Evolutionary conservation across 1,140 invertebrate genomes (phyloP).

Genomic region (Drosophila orena): DNA sequence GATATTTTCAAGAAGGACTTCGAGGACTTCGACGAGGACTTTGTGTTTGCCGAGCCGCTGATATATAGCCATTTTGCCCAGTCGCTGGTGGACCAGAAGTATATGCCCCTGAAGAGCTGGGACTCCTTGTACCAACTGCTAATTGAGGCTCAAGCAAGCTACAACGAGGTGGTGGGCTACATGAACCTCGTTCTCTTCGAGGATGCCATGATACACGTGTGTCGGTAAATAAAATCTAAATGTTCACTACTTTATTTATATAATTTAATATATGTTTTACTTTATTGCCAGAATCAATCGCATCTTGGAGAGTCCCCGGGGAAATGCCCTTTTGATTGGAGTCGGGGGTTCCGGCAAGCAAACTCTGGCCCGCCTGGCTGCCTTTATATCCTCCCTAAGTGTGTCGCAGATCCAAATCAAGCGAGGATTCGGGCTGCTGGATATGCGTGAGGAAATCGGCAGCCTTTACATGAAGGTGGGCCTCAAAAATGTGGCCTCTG

Average conservation of each 20-base stretch:
- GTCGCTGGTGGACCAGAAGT: slow-evolving; percentile 96
- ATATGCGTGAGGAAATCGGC: slow-evolving; percentile 93
- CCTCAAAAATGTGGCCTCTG: slow-evolving; percentile 93
- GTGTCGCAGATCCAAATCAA: slow-evolving; percentile 96
- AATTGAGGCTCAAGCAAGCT: slow-evolving; percentile 92
- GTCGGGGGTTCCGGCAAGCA: slow-evolving; percentile 98
- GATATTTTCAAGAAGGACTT: slow-evolving; percentile 96
- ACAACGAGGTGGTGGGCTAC: slow-evolving; percentile 94
- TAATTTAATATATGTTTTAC: background rate
- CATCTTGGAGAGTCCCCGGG: slow-evolving; percentile 95
- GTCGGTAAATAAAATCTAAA: slow-evolving; percentile 86
- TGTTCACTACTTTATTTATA: background rate
- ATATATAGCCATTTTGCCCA: slow-evolving; percentile 97
- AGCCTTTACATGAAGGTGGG: slow-evolving; percentile 94
- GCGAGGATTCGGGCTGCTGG: slow-evolving; percentile 94
- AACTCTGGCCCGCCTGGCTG: slow-evolving; percentile 93
- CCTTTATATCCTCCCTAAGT: slow-evolving; percentile 95
- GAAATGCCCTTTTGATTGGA: slow-evolving; percentile 96
- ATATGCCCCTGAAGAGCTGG: slow-evolving; percentile 92
- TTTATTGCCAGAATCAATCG: slow-evolving; percentile 91
- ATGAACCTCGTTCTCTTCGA: slow-evolving; percentile 99
- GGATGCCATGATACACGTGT: slow-evolving; percentile 97
- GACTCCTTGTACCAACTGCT: slow-evolving; percentile 90
- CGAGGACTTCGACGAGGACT: slow-evolving; percentile 90
- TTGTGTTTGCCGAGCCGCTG: slow-evolving; percentile 90